Conservation (phyloP, 2,797 vertebrate genomes). For the Pitangus sulphuratus region DNA sequence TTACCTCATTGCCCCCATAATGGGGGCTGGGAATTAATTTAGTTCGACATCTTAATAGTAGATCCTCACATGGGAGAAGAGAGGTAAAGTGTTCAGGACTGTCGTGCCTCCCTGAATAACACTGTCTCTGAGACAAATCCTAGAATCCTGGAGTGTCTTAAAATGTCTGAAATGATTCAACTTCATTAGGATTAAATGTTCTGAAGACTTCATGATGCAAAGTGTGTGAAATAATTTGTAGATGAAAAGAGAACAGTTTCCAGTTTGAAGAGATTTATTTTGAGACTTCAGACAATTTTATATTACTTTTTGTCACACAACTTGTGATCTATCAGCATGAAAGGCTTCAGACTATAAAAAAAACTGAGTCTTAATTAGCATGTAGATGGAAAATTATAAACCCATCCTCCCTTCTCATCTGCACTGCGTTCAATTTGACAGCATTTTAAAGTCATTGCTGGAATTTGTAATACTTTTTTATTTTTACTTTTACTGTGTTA, state of each 20-base stretch:
- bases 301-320: conserved; percentile 13
- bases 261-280: conserved; percentile 39
- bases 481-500: not conserved
- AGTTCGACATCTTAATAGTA: not conserved
- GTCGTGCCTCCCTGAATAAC: not conserved
- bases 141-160: not conserved
- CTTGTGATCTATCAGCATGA: conserved; percentile 25
- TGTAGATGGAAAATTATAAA: conserved; percentile 17
- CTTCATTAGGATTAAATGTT: conserved; percentile 45
- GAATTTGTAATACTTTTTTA: not conserved
- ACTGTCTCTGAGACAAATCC: not conserved
- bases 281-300: not conserved
- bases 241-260: conserved; percentile 32
- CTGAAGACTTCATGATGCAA: not conserved
- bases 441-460: not conserved
- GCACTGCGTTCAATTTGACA: not conserved
- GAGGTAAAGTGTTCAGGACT: not conserved
- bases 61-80: not conserved
- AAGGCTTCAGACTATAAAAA: not conserved
- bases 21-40: not conserved
- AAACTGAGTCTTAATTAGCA: not conserved
- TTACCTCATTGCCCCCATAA: not conserved
- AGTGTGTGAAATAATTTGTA: conserved; percentile 15
- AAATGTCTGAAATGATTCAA: not conserved
- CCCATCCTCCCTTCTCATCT: not conserved